Evolutionary conservation across 2,888 invertebrate species (phyloP).

Genomic region (Drosophila phalerata): DNA sequence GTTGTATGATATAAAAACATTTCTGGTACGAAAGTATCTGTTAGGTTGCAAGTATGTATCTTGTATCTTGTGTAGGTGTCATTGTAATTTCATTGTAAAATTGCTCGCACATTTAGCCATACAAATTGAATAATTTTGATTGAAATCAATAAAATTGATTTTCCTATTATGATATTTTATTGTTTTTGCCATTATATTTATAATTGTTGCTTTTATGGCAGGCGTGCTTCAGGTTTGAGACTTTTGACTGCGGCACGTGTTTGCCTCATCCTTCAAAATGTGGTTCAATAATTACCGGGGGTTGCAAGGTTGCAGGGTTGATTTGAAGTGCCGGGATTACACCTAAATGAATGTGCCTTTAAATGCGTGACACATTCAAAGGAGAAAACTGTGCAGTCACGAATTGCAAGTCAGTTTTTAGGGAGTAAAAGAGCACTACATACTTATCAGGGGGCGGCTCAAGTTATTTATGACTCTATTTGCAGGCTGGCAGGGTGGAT

Average conservation of each 20-base stretch:
- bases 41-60: conserved; percentile 5
- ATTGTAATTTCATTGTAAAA: conserved; percentile 25
- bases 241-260: conserved; percentile 57
- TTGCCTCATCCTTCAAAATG: conserved; percentile 22
- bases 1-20: too few species aligned
- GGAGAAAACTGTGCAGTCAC: conserved; percentile 34
- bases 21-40: conserved; percentile 5
- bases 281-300: conserved; percentile 34
- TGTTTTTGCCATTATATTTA: conserved; percentile 14
- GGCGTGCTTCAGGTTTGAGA: conserved; percentile 26
- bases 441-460: conserved; percentile 23
- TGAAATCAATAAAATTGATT: conserved; percentile 52
- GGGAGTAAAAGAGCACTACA: conserved; percentile 13
- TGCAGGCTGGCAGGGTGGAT: conserved; percentile 31
- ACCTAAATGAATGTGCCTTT: conserved; percentile 39
- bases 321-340: conserved; percentile 45
- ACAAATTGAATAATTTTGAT: conserved; percentile 52
- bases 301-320: conserved; percentile 41
- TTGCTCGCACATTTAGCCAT: conserved; percentile 19
- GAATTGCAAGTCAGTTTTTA: conserved; percentile 32
- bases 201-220: conserved; percentile 29
- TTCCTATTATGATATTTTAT: conserved; percentile 5
- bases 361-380: conserved; percentile 47
- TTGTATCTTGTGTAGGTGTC: conserved; percentile 40
- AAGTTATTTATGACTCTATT: conserved; percentile 70